Base-by-base conservation (phyloP, 2,113 vertebrate species). In the Murina feae region DNA sequence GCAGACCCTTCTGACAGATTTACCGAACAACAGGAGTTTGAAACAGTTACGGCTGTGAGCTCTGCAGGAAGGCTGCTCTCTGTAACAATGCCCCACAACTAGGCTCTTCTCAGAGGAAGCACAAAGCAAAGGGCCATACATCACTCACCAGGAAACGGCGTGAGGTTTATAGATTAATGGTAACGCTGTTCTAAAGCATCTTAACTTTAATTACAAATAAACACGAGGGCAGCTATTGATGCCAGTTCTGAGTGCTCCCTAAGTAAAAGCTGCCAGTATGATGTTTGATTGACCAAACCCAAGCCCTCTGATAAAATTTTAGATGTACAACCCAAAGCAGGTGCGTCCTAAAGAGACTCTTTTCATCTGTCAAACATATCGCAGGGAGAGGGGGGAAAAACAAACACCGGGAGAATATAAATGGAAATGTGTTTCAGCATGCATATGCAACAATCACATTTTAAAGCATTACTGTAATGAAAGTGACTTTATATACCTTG, bases 1-100 rank as follows among this genome's bases (percentile, higher is more conserved):
- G 91, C 97, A 97, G 95, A 96, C 98, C 98, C 90, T 95, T 94
- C 93, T 65, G 86, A 92, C 91, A 95, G 98, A 97, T 97, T 95
- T 88, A 97, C 97, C 51, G 97, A 97, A 97, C 85, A 95, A 89
- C 71, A 94, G 96, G 89, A 97, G 82, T 96, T 95, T 83, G 93
- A 94, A 98, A 88, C 8, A 55, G 97, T 96, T 92, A 92, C 97
- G 97, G 95, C 69, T 0, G 20, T 2, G 44, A 95, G 89, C 60
- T 2, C 65, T 7, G 92, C 81, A 97, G 96, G 91, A 97, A 95
- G 85, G 1, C 1, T 21, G 76, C 2, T 0, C 68, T 76, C 58
- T 0, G 86, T 44, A 86, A 65, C 91, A 94, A 85, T 92, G 81
- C 47, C 83, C 68, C 79, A 21, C 55, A 84, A 60, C 86, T 39